Evolutionary conservation across 2,797 vertebrate genomes (phyloP), one percentile per base, ranked within the genome.

Genomic region (Lemur catta): DNA sequence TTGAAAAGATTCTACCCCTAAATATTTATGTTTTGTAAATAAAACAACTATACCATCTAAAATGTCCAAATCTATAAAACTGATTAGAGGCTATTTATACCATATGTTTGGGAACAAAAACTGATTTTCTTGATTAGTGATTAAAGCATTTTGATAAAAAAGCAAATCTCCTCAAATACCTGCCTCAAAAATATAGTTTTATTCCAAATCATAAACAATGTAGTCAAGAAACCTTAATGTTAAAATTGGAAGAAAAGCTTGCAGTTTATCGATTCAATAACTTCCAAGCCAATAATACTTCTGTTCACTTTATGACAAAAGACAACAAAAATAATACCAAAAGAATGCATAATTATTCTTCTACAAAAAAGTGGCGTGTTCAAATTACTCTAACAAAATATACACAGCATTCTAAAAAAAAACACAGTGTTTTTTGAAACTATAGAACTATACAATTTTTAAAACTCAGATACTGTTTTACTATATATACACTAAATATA

Each of bases 381-480:
- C 22, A 97, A 71, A 97, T 93, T 84, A 79, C 13, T 69, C 89
- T 80, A 85, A 30, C 30, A 93, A 97, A 88, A 80, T 91, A 94
- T 95, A 84, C 43, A 91, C 0, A 86, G 43, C 30, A 84, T 85
- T 93, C 3, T 14, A 9, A 38, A 91, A 57, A 84, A 69, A 69
- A 71, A 84, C 22, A 41, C 46, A 20, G 14, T 74, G 46, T 33
- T 82, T 94, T 84, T 91, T 55, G 30, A 95, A 24, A 80, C 10
- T 76, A 6, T 35, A 14, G 26, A 89, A 89, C 76, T 88, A 46
- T 65, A 69, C 24, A 86, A 91, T 76, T 96, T 94, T 38, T 35
- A 26, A 50, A 95, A 94, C 93, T 33, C 24, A 90, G 41, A 84
- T 43, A 94, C 7, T 61, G 30, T 85, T 92, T 90, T 91, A 79